Evolutionary conservation across 2,888 invertebrate species (phyloP), one percentile per base, ranked within the genome.

Genomic region (Tinea semifulvella): DNA sequence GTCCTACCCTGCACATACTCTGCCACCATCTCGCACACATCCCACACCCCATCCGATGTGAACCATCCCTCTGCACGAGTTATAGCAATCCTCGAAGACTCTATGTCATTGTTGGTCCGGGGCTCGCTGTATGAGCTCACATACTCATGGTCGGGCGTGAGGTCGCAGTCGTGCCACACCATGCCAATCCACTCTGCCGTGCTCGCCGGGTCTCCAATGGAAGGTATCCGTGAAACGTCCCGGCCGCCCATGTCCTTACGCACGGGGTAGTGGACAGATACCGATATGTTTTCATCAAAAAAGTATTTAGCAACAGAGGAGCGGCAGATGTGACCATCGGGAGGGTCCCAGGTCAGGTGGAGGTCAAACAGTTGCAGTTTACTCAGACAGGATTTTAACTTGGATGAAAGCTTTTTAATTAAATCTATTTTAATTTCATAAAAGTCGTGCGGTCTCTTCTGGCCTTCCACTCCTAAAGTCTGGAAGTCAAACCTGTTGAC

Each of bases 281-380:
- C 10, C 2, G 3, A 6, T 17, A 36, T 10, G 18, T 36, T 18
- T 1, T 7, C 10, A 17, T 36, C 36, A 18, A 36, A 36, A n/a
- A 36, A 36, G 18, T 36, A 36, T n/a, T 36, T 36, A 4, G 36
- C 36, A 2, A 36, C 5, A 18, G 36, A 36, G 7, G 36, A 36
- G 3, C 17, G 36, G 10, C 36, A 36, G 10, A 36, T 3, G 6
- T 2, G 2, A 18, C 2, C 36, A 18, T 36, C 36, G 8, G 16
- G 10, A 2, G 18, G 36, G 5, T 36, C 36, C 36, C 36, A 36
- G 8, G 7, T 18, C 4, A 36, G 7, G 10, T 36, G 10, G 5
- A 36, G 2, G 18, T 36, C 18, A 10, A 36, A 36, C 8, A 14
- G 2, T 2, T 18, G 17, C 36, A 36, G 18, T 36, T 36, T 36